Base-by-base conservation (phyloP, 2,113 vertebrate species). In the Melierax canorus region DNA sequence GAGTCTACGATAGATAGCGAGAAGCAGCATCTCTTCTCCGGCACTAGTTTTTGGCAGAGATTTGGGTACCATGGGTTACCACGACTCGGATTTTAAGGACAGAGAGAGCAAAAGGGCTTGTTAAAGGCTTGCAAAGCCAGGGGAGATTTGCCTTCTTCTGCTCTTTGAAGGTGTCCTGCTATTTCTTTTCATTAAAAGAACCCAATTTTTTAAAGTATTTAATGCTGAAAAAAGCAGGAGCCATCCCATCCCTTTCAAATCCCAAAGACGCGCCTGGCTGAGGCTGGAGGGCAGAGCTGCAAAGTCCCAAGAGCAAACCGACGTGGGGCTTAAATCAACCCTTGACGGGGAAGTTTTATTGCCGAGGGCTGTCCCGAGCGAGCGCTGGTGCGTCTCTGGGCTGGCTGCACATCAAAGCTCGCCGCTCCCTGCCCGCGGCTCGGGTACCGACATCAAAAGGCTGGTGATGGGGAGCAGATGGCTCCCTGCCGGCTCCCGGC, bases 391-490 rank as follows among this genome's bases (percentile, higher is more conserved):
- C 46, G 38, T 56, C 77, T 18, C 71, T 4, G 38, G 29, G 62
- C 19, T 56, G 81, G 78, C 13, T 43, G 48, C 69, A 93, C 43
- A 95, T 90, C 92, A 96, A 93, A 93, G 88, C 68, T 67, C 16
- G 2, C 45, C 39, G 19, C 36, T 63, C 72, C 46, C 58, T 24
- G 29, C 88, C 83, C 67, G 32, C 7, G 45, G 82, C 66, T 43
- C 22, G 0, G 76, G 39, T 19, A 45, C 48, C 14, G 38, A 68
- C 86, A 96, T 96, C 96, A 79, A 95, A 92, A 11, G 74, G 72
- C n/a, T 0, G 36, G 67, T 77, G 85, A 94, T 89, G 91, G 76
- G 91, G 86, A 95, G 67, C 93, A 96, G 89, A 97, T 78, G 93
- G 89, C 15, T 59, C 48, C 3, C n/a, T 2, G 74, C 48, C 15